Base-by-base conservation (phyloP, 2,797 vertebrate genomes). In the Mareca penelope region DNA sequence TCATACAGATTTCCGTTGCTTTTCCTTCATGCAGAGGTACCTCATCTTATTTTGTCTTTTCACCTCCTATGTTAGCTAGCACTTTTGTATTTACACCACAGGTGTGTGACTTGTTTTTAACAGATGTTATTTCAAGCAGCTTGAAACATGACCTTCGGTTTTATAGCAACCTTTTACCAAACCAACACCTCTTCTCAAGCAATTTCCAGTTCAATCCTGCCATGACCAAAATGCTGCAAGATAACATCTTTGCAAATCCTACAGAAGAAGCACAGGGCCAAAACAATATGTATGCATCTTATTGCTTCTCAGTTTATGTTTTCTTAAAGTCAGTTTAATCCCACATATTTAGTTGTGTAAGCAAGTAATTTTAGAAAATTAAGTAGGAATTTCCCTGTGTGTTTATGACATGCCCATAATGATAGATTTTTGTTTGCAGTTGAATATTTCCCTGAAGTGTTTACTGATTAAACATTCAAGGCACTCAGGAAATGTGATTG, bases 141-240 rank as follows among this genome's bases (percentile, higher is more conserved):
- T 82, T 89, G 72, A 80, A 80, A 17, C 48, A 46, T 15, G 46
- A 85, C 91, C 78, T 59, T 75, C 77, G 85, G 85, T 89, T 95
- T 96, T 91, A 91, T 52, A 94, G 80, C 78, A 94, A 88, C 76
- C 86, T 95, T 95, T 92, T 92, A 91, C 92, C 90, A 77, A 96
- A 73, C 48, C 71, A 81, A 73, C 63, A 78, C 15, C 61, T 92
- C 82, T 91, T 85, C 73, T 85, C 73, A 81, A 86, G 88, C 75
- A 91, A 91, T 72, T 93, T 93, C 95, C 94, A 96, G 91, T 88
- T 95, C 60, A 75, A 93, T 97, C 95, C 91, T 96, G 92, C 89
- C 83, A 55, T 73, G 40, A 93, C 64, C 90, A 85, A 91, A 92
- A 85, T 60, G 48, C 63, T 70, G 70, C 23, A n/a, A 1, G 94